Percentiles rank a stretch among this genome's conserved stretches.
Conservation (phyloP, 2,797 vertebrate genomes). For the Heliangelus exortis region DNA sequence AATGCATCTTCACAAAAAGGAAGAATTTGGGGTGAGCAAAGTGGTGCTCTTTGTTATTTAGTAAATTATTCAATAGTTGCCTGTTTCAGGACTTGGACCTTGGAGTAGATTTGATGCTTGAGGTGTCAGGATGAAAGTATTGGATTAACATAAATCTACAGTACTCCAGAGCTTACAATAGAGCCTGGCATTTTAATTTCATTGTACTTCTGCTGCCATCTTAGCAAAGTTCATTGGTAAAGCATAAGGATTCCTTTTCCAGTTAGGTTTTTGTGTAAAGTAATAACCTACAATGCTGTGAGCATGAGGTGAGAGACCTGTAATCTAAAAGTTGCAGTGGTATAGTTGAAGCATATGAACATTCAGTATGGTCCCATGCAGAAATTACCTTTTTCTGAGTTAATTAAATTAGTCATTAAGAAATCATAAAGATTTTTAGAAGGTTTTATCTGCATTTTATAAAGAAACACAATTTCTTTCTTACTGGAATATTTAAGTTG, state of each 20-base stretch:
- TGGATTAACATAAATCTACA: neutral
- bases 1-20: accelerated
- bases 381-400: neutral
- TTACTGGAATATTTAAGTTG: neutral
- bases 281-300: accelerated
- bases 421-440: neutral
- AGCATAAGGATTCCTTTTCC: neutral
- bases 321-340: neutral
- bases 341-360: neutral
- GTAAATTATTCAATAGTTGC: neutral
- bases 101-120: neutral
- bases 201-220: neutral
- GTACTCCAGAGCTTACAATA: neutral
- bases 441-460: neutral
- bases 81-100: neutral
- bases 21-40: neutral
- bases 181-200: neutral
- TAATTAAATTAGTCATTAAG: neutral
- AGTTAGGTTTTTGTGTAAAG: neutral
- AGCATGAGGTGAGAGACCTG: neutral
- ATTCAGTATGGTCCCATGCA: neutral
- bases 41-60: neutral
- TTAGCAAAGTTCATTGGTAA: neutral
- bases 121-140: neutral
- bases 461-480: neutral